Percentiles rank a stretch among this genome's conserved stretches.
Conservation (phyloP, 2,113 vertebrate genomes). For the Hippocampus mohnikei region DNA sequence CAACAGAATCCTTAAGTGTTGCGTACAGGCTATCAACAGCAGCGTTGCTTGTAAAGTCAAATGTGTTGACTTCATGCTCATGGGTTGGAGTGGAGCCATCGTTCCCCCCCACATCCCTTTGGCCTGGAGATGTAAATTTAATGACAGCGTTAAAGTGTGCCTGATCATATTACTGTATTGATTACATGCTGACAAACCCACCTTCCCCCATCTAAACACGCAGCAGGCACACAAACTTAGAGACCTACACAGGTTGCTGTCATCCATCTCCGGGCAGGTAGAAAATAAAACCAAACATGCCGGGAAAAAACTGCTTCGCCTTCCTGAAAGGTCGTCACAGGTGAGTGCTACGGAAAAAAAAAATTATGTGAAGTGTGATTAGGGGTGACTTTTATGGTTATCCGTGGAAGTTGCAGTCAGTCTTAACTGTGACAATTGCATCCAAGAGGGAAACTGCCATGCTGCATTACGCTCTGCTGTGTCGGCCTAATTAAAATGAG, state of each 20-base stretch:
- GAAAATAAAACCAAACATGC: slow-evolving; percentile 57
- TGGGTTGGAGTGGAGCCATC: slow-evolving; percentile 17
- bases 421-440: slow-evolving; percentile 32
- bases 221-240: slow-evolving; percentile 48
- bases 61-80: slow-evolving; percentile 5
- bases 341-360: slow-evolving; percentile 37
- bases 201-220: slow-evolving; percentile 48
- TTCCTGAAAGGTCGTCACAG: slow-evolving; percentile 68
- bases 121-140: slow-evolving; percentile 76
- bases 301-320: slow-evolving; percentile 70
- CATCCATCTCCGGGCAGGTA: slow-evolving; percentile 34
- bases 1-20: neutral
- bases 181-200: slow-evolving; percentile 67
- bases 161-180: slow-evolving; percentile 77
- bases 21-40: neutral
- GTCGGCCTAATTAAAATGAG: slow-evolving; percentile 61
- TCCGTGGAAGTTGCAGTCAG: slow-evolving; percentile 22
- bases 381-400: slow-evolving; percentile 9
- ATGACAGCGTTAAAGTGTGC: slow-evolving; percentile 74
- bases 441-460: slow-evolving; percentile 26
- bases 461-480: slow-evolving; percentile 39
- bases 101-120: slow-evolving; percentile 45
- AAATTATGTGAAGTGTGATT: neutral
- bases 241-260: slow-evolving; percentile 52
- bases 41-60: neutral